Base-by-base conservation (phyloP, 92 coral and sea anemone species). In the Ricordea florida region DNA sequence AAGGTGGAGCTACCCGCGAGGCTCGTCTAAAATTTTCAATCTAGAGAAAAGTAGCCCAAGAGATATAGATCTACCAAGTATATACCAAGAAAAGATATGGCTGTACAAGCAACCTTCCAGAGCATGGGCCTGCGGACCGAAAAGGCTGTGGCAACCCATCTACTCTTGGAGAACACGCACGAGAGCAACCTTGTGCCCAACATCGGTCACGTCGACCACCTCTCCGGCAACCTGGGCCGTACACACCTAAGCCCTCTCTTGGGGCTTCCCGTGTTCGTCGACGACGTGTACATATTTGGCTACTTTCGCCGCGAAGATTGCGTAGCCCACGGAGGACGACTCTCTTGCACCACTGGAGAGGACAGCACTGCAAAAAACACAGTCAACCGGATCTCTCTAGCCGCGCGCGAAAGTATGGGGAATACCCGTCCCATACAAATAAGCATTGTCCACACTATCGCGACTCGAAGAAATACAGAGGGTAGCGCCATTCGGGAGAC, bases 401-500 rank as follows among this genome's bases (percentile, higher is more conserved):
- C 72, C 32, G 61, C 50, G 41, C 38, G 2, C 28, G 50, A 28
- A 29, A 35, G 31, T n/a, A 10, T 48, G 72, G 55, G 72, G 29
- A 37, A 10, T 42, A 18, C 9, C 17, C 17, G 47, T 57, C 33
- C 25, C 18, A 36, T 22, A 0, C n/a, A 27, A 6, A 51, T 51
- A 17, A 15, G n/a, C 33, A 50, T 76, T 15, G 62, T 76, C 18
- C 72, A 76, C 72, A 62, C 82, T 13, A 26, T 62, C 10, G 29
- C 32, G 5, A 35, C 48, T 15, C n/a, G n/a, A n/a, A 36, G 55
- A 35, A 35, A 23, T 35, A 28, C 23, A 2, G 20, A 31, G 17
- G 68, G 80, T 20, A 73, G 69, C 5, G 22, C 57, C 23, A 73
- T 73, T 36, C 29, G n/a, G 58, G 47, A 17, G 21, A 73, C 69